Conservation (phyloP, 1,140 invertebrate genomes). For the Cepaea nemoralis region DNA sequence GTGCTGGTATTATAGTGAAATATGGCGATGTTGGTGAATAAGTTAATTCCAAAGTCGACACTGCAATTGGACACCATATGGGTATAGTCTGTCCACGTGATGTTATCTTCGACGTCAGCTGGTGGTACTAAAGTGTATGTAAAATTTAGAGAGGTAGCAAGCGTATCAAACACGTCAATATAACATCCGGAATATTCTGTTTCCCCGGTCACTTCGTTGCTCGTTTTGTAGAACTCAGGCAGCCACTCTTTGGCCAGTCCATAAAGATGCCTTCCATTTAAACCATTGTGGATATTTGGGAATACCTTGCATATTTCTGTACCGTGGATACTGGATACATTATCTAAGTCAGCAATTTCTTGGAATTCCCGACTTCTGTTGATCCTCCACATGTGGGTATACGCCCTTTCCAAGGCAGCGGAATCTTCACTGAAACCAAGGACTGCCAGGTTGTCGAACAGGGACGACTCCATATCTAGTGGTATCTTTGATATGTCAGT, state of each 20-base stretch:
- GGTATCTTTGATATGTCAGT: neutral
- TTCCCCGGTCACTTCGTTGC: neutral
- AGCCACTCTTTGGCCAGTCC: constrained; percentile 4
- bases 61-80: neutral
- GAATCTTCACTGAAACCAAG: neutral
- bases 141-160: neutral
- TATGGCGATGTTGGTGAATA: neutral
- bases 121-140: neutral
- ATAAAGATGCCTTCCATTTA: neutral
- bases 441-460: neutral
- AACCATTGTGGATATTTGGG: neutral
- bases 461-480: neutral
- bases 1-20: neutral
- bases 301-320: neutral
- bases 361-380: neutral
- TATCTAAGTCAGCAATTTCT: neutral
- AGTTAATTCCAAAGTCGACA: constrained; percentile 1
- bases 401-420: neutral
- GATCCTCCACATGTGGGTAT: neutral
- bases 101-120: neutral
- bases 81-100: neutral
- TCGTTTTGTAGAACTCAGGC: neutral
- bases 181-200: neutral
- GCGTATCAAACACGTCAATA: neutral
- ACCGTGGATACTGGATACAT: neutral